These are phyloP conservation scores for Scarus forsteni DNA, from an alignment of 2,797 vertebrate species.

Conservation along the genomic window DNA sequence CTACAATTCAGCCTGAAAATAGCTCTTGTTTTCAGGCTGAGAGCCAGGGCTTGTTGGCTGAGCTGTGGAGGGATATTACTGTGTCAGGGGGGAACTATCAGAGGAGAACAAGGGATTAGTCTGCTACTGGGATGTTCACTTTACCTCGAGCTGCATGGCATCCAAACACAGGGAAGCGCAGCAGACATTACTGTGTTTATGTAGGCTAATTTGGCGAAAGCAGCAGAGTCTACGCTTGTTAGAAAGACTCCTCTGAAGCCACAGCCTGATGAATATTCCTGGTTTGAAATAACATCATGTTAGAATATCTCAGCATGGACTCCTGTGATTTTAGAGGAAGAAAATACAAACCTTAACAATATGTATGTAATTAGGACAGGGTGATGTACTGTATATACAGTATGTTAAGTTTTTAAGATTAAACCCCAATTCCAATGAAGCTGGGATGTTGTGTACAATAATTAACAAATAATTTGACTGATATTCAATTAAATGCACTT, in stretches of 20 bases:
- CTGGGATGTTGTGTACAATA: too few relatives aligned
- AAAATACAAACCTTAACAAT: too few relatives aligned
- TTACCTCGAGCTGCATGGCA: constrained; percentile 68
- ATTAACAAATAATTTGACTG: too few relatives aligned
- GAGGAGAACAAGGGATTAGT: constrained; percentile 78
- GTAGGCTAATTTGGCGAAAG: constrained; percentile 53
- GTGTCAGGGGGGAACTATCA: constrained; percentile 79
- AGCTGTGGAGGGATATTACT: constrained; percentile 78
- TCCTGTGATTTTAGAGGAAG: constrained; percentile 14
- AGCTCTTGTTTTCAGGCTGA: constrained; percentile 88
- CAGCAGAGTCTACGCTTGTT: constrained; percentile 36
- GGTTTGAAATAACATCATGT: constrained; percentile 30
- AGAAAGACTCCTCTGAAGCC: constrained; percentile 33
- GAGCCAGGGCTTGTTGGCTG: constrained; percentile 88
- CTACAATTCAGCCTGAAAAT: constrained; percentile 94
- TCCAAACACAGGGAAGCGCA: constrained; percentile 44
- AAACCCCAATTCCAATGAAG: too few relatives aligned
- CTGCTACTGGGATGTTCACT: constrained; percentile 76
- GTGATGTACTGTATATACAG: too few relatives aligned
- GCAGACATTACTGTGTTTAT: constrained; percentile 46
- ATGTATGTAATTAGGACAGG: too few relatives aligned
- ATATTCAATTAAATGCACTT: too few relatives aligned
- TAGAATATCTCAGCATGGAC: constrained; percentile 15
- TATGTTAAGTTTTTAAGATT: too few relatives aligned
- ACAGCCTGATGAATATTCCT: constrained; percentile 22